A percentile compares a stretch with the other conserved stretches of the same genome.
Conservation (phyloP, 2,113 vertebrate genomes). For the Ptilorrhoa leucosticta region DNA sequence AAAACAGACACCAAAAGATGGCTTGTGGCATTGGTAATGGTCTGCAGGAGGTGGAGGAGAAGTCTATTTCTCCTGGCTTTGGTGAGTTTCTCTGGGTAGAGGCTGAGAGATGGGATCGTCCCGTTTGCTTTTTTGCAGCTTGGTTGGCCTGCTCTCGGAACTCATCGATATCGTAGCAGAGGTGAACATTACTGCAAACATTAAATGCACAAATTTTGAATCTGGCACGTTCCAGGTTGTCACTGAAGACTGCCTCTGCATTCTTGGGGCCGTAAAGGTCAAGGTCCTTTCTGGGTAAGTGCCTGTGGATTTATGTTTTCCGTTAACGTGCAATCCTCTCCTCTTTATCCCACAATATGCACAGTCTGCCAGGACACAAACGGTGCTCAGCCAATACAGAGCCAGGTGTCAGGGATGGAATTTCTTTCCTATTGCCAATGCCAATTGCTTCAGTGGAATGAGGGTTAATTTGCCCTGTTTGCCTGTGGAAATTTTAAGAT, state of each 20-base stretch:
- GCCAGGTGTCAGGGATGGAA: neutral
- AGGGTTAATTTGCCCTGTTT: neutral
- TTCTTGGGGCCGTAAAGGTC: neutral
- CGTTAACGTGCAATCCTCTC: neutral
- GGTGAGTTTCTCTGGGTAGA: neutral
- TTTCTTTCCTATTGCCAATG: neutral
- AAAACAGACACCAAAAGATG: neutral
- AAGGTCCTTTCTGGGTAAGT: conserved; percentile 30
- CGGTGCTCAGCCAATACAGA: neutral
- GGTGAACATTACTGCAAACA: neutral
- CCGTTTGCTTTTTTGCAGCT: neutral
- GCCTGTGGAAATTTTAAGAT: neutral
- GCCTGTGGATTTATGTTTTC: neutral
- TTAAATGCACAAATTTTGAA: conserved; percentile 18
- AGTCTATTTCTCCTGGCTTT: neutral
- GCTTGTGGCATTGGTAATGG: neutral
- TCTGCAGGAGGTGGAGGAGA: neutral
- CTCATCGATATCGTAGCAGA: neutral
- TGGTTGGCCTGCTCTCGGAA: conserved; percentile 24
- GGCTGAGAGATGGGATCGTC: neutral
- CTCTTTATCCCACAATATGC: neutral
- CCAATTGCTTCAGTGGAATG: neutral
- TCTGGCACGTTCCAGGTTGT: neutral
- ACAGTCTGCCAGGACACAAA: neutral
- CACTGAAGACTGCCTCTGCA: conserved; percentile 35